Base-by-base conservation (phyloP, 2,888 invertebrate species). In the Scaptomyza polygonia region DNA sequence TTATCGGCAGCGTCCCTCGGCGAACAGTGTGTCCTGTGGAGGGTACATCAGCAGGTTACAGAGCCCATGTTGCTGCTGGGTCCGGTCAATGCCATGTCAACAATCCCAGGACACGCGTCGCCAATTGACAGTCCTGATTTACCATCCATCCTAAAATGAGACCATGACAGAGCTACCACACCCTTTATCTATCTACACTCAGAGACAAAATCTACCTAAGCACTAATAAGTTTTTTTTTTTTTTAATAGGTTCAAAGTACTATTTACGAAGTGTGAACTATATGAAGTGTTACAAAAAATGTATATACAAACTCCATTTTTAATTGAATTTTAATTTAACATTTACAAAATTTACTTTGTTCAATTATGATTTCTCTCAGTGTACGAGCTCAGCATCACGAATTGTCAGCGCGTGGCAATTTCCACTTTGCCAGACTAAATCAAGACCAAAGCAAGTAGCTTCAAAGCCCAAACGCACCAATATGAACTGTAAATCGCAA, bases 31-130 rank as follows among this genome's bases (percentile, higher is more conserved):
- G 48, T 18, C 39, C 18, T 36, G 25, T 8, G n/a, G 47, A 6
- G 27, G 16, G 7, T 6, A 3, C 45, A 34, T 4, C 49, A 45
- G 45, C 34, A 34, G 40, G 27, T 52, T 47, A 32, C n/a, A 12
- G 36, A 29, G 48, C 44, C 27, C 40, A 64, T 55, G 64, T 47
- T 29, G 58, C 56, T 51, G 73, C 53, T 16, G 39, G 9, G 16
- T 39, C 34, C 16, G 54, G 63, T 40, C 80, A 75, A 67, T 70
- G 81, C 61, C 78, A 70, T 85, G 85, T 78, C 87, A 78, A 75
- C 67, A 81, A 65, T 67, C 45, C 51, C 45, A 49, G 56, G 27
- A 71, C 74, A 84, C 86, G 86, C 80, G 78, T 81, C 71, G 44
- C 65, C 70, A 77, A 80, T 83, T 86, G 67, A 52, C 62, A 42